Base-by-base conservation (phyloP, 2,797 vertebrate species). In the Lacerta bilineata region DNA sequence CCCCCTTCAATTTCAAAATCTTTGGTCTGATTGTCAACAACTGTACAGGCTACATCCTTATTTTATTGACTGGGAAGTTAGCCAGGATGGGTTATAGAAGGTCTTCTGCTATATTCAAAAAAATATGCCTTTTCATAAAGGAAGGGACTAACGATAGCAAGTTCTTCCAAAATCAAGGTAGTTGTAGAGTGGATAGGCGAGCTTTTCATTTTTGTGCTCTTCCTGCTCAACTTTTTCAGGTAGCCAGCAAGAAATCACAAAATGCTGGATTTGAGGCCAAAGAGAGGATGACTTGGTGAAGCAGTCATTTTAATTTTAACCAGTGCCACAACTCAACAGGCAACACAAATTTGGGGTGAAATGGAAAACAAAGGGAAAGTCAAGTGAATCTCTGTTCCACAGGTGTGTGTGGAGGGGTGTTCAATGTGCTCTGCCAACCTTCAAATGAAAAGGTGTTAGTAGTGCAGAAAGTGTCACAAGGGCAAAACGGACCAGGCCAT, bases 1-100 rank as follows among this genome's bases (percentile, higher is more conserved):
- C 78, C 25, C 85, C 69, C 82, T 81, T 88, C 77, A 13, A 84
- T 82, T 81, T 75, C 88, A 84, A 59, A 77, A 84, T 69, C 43
- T 82, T 80, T 82, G 43, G 46, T 55, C 41, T 66, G 43, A 80
- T 7, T 83, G n/a, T 68, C 87, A 83, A 81, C 10, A 66, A 66
- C 55, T 69, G 33, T 43, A 61, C 29, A 71, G 13, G 46, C 75
- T 27, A 55, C 27, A 50, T 36, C 72, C 55, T 64, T 29, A 79
- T 33, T 33, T 79, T 43, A 79, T 59, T 43, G 39, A 79, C 50
- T 68, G 84, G 61, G 71, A 72, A 41, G 79, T 29, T 36, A 80
- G 29, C 64, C 74, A 83, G 87, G 55, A 66, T 7, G 33, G 29
- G 33, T 78, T 75, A 66, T 23, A 80, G 15, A 66, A 50, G 39